These are phyloP conservation scores for Phalacrocorax pelagicus DNA, from an alignment of 2,113 vertebrate species.

Conservation along the genomic window DNA sequence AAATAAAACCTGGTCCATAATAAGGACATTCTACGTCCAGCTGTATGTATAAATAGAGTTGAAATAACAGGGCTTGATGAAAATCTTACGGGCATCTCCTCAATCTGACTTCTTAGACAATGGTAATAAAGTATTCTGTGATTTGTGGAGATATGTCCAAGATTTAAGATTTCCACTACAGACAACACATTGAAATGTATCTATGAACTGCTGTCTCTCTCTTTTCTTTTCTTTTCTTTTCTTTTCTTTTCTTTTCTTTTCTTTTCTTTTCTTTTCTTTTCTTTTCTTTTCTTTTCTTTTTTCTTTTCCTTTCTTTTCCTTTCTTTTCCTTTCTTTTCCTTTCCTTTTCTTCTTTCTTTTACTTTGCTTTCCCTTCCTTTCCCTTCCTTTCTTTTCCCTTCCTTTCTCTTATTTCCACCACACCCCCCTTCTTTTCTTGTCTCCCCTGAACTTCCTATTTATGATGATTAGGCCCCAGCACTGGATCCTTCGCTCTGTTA, in stretches of 20 bases:
- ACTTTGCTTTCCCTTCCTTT: no score
- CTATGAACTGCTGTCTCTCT: accelerated
- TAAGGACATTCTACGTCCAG: accelerated
- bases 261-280: accelerated
- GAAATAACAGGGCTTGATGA: neutral
- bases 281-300: no score
- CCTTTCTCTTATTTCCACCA: no score
- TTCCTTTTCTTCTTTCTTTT: accelerated
- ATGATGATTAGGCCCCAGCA: accelerated
- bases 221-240: accelerated
- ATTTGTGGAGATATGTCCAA: neutral
- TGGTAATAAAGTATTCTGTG: neutral
- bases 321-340: no score
- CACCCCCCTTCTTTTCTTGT: accelerated
- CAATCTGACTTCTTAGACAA: neutral
- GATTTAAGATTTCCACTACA: neutral
- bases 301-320: accelerated
- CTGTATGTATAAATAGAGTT: neutral
- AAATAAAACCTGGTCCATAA: neutral
- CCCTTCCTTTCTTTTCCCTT: neutral
- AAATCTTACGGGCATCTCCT: neutral
- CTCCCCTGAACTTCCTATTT: neutral
- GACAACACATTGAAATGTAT: neutral
- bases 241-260: accelerated
- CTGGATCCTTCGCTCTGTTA: neutral